A percentile compares a stretch with the other conserved stretches of the same genome.
Evolutionary conservation across 1,140 invertebrate genomes (phyloP).

Genomic region (Drosophila athabasca): DNA sequence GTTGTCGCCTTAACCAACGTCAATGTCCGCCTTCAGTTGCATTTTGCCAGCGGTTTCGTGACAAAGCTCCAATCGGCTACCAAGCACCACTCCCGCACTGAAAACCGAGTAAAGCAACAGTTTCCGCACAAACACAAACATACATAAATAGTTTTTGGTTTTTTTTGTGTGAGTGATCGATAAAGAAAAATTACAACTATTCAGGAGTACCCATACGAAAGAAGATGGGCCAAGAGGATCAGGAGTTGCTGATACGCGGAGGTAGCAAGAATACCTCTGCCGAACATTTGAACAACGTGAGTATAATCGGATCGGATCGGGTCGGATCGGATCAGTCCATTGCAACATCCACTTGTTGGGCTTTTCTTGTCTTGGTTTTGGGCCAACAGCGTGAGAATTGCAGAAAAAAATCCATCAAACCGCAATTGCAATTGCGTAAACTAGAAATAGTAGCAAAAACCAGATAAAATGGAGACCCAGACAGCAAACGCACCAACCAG

Average conservation of each 20-base stretch:
- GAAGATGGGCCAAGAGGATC: constrained; percentile 79
- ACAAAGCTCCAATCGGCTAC: constrained; percentile 45
- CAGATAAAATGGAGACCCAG: too few relatives aligned
- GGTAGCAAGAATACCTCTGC: constrained; percentile 73
- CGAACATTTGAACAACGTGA: constrained; percentile 74
- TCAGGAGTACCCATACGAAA: background rate
- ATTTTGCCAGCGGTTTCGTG: constrained; percentile 75
- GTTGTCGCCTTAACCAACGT: constrained; percentile 22
- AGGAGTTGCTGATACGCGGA: constrained; percentile 72
- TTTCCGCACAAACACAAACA: background rate
- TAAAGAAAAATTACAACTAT: constrained; percentile 4
- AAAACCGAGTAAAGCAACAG: background rate
- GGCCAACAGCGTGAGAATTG: constrained; percentile 55
- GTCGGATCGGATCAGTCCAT: constrained; percentile 1
- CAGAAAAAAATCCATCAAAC: constrained; percentile 15
- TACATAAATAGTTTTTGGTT: background rate
- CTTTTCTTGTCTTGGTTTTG: too few relatives aligned
- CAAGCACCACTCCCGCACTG: constrained; percentile 1
- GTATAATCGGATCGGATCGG: constrained; percentile 15
- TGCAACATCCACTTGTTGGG: constrained; percentile 14
- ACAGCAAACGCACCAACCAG: too few relatives aligned
- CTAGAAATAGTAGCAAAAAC: constrained; percentile 1
- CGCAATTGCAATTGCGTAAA: constrained; percentile 38
- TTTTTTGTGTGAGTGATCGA: constrained; percentile 23
- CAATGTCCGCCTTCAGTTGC: constrained; percentile 67